Evolutionary conservation across 2,888 invertebrate genomes (phyloP).

Genomic region (Chironomus riparius): DNA sequence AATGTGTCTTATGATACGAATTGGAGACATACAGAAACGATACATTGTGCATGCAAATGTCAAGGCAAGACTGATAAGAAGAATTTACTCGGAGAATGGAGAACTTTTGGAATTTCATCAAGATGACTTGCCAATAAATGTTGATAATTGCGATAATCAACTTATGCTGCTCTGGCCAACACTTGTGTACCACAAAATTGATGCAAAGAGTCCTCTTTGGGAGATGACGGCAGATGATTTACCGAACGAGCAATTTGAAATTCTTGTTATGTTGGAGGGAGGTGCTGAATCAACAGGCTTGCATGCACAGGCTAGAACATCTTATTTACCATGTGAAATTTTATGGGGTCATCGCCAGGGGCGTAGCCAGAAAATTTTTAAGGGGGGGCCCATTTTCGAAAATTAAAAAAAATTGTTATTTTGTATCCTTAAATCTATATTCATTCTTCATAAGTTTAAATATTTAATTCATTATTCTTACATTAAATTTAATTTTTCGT

Average conservation of each 20-base stretch:
- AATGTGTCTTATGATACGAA: slow-evolving; percentile 74
- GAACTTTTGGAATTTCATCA: slow-evolving; percentile 74
- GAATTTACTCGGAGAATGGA: slow-evolving; percentile 76
- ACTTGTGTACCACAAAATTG: slow-evolving; percentile 79
- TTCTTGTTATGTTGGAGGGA: slow-evolving; percentile 75
- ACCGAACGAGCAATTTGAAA: slow-evolving; percentile 68
- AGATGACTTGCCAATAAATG: slow-evolving; percentile 59
- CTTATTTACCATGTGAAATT: slow-evolving; percentile 68
- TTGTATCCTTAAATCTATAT: no score
- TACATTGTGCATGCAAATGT: slow-evolving; percentile 86
- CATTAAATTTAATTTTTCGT: no score
- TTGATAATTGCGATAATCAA: slow-evolving; percentile 71
- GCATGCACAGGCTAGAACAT: slow-evolving; percentile 64
- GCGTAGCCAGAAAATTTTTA: no score
- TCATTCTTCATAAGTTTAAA: no score
- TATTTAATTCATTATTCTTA: no score
- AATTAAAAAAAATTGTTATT: no score
- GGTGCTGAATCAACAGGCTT: slow-evolving; percentile 73
- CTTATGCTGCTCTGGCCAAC: slow-evolving; percentile 92
- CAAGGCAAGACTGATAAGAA: slow-evolving; percentile 70
- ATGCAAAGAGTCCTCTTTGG: slow-evolving; percentile 74
- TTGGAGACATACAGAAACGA: slow-evolving; percentile 82
- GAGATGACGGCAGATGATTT: slow-evolving; percentile 75
- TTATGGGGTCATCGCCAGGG: slow-evolving; percentile 81
- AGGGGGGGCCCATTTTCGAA: no score